phyloP scores from a whole-genome alignment of 2,113 vertebrate species.

The Numenius arquata region DNA sequence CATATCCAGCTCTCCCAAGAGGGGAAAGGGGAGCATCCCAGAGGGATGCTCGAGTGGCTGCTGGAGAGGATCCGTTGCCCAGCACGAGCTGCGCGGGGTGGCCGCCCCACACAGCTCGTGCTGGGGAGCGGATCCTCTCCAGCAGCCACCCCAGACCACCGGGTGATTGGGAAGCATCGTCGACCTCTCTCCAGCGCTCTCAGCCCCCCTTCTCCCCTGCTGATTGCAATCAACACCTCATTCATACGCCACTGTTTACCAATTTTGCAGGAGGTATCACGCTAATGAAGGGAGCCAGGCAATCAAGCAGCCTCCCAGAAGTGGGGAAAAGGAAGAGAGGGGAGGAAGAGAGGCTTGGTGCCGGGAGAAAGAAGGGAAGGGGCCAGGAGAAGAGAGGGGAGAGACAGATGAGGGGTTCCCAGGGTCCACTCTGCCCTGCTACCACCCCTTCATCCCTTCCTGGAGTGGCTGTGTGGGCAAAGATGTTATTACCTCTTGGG shows the following conservation, averaged over 20 bases:
- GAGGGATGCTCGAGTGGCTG: not conserved
- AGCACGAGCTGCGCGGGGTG: too few relatives aligned
- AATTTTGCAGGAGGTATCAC: slow-evolving; percentile 30
- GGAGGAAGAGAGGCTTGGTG: not conserved
- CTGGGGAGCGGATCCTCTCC: not conserved
- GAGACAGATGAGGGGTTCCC: not conserved
- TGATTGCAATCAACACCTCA: slow-evolving; percentile 73
- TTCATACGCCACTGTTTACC: slow-evolving; percentile 58
- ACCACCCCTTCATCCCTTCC: not conserved
- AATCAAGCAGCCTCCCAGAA: slow-evolving; percentile 39
- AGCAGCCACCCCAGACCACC: not conserved
- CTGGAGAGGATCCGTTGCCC: not conserved
- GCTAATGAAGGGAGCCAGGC: slow-evolving; percentile 46
- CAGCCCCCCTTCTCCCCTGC: slow-evolving; percentile 31
- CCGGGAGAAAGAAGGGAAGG: not conserved
- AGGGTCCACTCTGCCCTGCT: not conserved
- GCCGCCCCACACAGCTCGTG: rapidly evolving
- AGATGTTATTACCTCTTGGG: not conserved
- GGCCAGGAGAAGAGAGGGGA: not conserved
- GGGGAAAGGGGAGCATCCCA: rapidly evolving
- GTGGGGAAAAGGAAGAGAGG: not conserved
- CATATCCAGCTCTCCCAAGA: rapidly evolving
- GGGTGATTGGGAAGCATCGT: slow-evolving; percentile 13
- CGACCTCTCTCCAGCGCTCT: slow-evolving; percentile 19
- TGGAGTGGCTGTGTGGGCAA: not conserved